phyloP scores from a whole-genome alignment of 1,140 invertebrate genomes.

The Orchesella cincta region DNA sequence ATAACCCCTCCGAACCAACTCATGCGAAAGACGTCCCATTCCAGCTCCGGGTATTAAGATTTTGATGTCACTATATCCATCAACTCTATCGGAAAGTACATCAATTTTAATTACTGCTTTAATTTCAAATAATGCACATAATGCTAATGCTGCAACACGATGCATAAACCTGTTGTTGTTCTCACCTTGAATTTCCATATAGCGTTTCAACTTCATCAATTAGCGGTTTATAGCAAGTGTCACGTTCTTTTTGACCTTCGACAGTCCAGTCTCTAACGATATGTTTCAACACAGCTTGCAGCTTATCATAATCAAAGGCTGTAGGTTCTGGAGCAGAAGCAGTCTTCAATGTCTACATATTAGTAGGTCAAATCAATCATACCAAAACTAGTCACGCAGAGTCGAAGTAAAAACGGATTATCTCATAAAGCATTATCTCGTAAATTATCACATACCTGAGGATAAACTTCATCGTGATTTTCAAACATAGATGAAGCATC shows the following conservation, averaged over 20 bases:
- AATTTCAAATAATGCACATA: neutral
- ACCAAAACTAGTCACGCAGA: neutral
- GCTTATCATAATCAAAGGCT: slow-evolving; percentile 73
- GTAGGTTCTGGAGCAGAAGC: slow-evolving; percentile 42
- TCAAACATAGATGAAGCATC: slow-evolving; percentile 83
- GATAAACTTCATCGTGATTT: slow-evolving; percentile 64
- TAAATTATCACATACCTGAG: slow-evolving; percentile 53
- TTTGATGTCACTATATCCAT: slow-evolving; percentile 53
- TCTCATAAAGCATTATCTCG: too few relatives aligned
- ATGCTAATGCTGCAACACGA: neutral
- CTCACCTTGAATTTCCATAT: slow-evolving; percentile 64
- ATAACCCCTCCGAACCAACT: slow-evolving; percentile 85
- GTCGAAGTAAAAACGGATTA: too few relatives aligned
- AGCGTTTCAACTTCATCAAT: slow-evolving; percentile 76
- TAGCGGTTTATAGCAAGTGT: slow-evolving; percentile 87
- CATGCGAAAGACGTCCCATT: slow-evolving; percentile 87
- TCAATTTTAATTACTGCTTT: neutral
- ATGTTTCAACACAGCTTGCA: slow-evolving; percentile 91
- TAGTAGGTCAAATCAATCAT: neutral
- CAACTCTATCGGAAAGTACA: slow-evolving; percentile 17
- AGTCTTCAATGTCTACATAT: neutral
- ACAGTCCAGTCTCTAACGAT: slow-evolving; percentile 93
- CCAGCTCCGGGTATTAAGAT: slow-evolving; percentile 94
- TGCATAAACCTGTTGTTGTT: slow-evolving; percentile 1
- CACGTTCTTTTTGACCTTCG: slow-evolving; percentile 77